phyloP scores from a whole-genome alignment of 2,888 invertebrate genomes.

The Epiblema foenella region DNA sequence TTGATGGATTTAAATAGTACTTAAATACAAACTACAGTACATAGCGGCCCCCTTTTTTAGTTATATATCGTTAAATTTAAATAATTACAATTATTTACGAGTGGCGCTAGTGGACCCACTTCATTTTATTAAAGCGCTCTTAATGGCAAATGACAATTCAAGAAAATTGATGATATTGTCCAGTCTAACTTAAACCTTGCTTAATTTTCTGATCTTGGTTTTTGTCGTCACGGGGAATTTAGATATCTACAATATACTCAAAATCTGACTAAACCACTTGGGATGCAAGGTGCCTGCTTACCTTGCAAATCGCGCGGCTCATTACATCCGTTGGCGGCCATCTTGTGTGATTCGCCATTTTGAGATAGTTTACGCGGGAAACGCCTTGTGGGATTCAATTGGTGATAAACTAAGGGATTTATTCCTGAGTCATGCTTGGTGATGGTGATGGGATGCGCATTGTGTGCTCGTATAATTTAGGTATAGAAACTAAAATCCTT shows the following conservation, averaged over 20 bases:
- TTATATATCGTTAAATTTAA: too few species aligned
- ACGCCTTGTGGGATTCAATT: conserved; percentile 76
- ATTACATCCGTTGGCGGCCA: conserved; percentile 49
- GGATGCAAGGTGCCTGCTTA: conserved; percentile 41
- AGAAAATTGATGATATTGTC: too few species aligned
- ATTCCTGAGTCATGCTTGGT: conserved; percentile 21
- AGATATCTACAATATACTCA: conserved; percentile 21
- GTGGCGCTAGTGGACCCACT: too few species aligned
- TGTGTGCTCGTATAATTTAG: conserved; percentile 39
- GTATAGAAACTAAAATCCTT: conserved; percentile 3
- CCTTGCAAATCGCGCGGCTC: conserved; percentile 54
- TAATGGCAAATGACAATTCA: too few species aligned
- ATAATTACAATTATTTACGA: too few species aligned
- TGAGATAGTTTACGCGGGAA: conserved; percentile 70
- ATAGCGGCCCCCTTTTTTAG: too few species aligned
- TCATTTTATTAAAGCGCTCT: too few species aligned
- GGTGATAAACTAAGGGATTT: conserved; percentile 53
- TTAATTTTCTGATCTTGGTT: not conserved
- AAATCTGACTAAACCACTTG: conserved; percentile 31
- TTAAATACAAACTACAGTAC: too few species aligned
- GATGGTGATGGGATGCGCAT: conserved; percentile 6
- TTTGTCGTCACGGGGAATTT: too few species aligned
- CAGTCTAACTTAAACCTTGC: not conserved
- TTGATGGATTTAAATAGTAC: too few species aligned
- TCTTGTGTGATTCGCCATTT: conserved; percentile 54